These are phyloP conservation scores for Drosophila mimetica DNA, from an alignment of 2,888 invertebrate genomes.

Conservation along the genomic window DNA sequence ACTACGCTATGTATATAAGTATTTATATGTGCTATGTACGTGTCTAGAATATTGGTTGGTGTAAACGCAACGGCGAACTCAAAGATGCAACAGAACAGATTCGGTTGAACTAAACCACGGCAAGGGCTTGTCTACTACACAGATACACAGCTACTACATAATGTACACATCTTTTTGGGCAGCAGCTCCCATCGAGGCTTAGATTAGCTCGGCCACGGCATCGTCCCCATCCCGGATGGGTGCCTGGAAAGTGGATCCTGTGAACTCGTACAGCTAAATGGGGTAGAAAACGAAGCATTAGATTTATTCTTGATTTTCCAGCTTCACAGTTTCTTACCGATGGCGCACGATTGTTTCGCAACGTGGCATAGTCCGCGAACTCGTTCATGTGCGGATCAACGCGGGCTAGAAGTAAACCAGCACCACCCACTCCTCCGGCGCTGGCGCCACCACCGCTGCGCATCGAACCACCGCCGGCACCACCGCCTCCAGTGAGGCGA, in stretches of 20 bases:
- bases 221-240: conserved; percentile 85
- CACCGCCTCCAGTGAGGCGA: conserved; percentile 59
- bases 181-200: conserved; percentile 48
- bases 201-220: conserved; percentile 84
- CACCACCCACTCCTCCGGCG: conserved; percentile 63
- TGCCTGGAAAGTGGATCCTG: conserved; percentile 90
- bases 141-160: conserved; percentile 61
- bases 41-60: conserved; percentile 44
- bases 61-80: conserved; percentile 43
- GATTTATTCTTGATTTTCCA: not conserved
- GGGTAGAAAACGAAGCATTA: not conserved
- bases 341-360: conserved; percentile 83
- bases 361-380: conserved; percentile 84
- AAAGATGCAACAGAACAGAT: conserved; percentile 63
- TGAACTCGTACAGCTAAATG: conserved; percentile 83
- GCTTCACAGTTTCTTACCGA: conserved; percentile 79
- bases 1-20: conserved; percentile 52
- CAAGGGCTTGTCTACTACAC: conserved; percentile 42
- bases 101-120: conserved; percentile 44
- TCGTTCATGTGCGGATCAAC: conserved; percentile 81
- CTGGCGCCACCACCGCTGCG: conserved; percentile 63
- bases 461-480: conserved; percentile 64
- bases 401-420: conserved; percentile 63
- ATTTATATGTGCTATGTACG: conserved; percentile 34
- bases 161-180: conserved; percentile 59